Base-by-base conservation (phyloP, 2,888 invertebrate genomes). In the Stegophylla sp. region DNA sequence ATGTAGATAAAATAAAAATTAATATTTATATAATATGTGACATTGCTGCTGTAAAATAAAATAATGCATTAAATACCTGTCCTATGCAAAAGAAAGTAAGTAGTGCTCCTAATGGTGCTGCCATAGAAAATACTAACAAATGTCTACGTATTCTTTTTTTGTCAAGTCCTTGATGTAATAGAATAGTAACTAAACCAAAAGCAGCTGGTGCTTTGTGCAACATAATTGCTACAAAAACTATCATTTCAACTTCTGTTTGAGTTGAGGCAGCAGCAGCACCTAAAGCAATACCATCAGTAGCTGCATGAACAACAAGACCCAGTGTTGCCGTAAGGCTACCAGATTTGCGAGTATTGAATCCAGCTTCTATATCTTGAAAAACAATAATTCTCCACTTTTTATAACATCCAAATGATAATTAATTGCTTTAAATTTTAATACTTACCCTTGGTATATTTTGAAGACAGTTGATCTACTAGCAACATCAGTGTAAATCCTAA, bases 201-300 rank as follows among this genome's bases (percentile, higher is more conserved):
- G 99, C 97, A 4, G 99, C 98, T 0, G 99, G 99, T 0, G 98
- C 98, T 88, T 99, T 99, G 86, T 99, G 99, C 75, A 99, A 87
- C 98, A 99, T 99, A 84, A 99, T 99, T 4, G 99, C 99, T 45
- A 98, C 86, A 87, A 99, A 99, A 13, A 99, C 97, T 83, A 99
- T 97, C 85, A 98, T 91, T 87, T 99, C 98, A 0, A 99, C 96
- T 85, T 98, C 97, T 0, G 95, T 92, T 85, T 98, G 97, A 3
- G 95, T 93, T 0, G 98, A 97, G 0, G 96, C 96, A 0, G 98
- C 97, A 0, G 98, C 98, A 1, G 98, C 98, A n/a, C 98, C 99
- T 20, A 99, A 87, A 0, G 98, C 98, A 15, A 99, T 92, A 3
- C 98, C 98, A 88, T 99, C 98, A 81, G 98, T 98, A 84, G 98